Conservation (phyloP, 2,888 invertebrate genomes). For the Nemotelus nigrinus region DNA sequence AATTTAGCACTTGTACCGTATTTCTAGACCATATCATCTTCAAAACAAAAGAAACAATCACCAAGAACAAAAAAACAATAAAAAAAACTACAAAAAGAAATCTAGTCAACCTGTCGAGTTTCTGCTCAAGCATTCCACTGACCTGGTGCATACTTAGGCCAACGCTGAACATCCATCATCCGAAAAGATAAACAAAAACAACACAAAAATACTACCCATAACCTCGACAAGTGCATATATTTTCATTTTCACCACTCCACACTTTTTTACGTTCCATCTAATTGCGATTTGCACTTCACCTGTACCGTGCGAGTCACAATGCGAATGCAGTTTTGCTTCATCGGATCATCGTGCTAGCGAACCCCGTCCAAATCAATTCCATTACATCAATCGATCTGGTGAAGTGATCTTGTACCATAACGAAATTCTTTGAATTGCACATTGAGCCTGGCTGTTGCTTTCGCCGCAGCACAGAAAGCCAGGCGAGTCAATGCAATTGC, state of each 20-base stretch:
- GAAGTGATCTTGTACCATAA: slow-evolving; percentile 32
- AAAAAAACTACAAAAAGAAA: too few species aligned
- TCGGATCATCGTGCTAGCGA: neutral
- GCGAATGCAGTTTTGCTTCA: neutral
- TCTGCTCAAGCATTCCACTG: too few species aligned
- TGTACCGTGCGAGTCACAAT: neutral
- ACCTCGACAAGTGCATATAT: neutral
- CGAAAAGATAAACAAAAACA: neutral
- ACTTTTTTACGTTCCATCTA: neutral
- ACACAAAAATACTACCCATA: neutral
- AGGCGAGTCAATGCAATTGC: neutral
- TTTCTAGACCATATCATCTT: too few species aligned
- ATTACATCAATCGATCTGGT: slow-evolving; percentile 39
- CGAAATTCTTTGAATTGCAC: slow-evolving; percentile 39
- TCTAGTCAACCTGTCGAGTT: too few species aligned
- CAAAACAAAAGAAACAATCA: too few species aligned
- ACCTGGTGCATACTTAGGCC: too few species aligned
- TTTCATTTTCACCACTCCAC: neutral
- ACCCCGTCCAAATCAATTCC: slow-evolving; percentile 24
- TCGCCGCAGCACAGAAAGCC: neutral
- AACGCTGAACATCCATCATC: too few species aligned
- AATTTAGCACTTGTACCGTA: too few species aligned
- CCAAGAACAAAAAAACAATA: too few species aligned
- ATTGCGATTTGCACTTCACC: neutral
- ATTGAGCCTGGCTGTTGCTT: slow-evolving; percentile 10